These are phyloP conservation scores for Brachionus angularis DNA, from an alignment of 1,140 invertebrate species.

Conservation along the genomic window DNA sequence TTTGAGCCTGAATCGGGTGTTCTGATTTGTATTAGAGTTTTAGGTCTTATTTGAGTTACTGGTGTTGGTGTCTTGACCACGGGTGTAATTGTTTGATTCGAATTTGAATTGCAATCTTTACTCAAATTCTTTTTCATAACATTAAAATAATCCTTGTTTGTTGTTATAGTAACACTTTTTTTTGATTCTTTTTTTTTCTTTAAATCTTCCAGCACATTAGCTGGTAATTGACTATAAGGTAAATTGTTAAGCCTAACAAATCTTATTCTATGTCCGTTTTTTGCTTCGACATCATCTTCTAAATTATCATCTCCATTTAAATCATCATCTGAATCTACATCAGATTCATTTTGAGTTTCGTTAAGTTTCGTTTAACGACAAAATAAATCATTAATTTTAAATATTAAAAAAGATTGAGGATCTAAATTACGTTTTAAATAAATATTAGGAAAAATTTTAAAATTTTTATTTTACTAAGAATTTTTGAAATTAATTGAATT, in stretches of 20 bases:
- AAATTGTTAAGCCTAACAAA: constrained; percentile 24
- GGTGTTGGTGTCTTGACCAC: no score
- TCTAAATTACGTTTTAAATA: no score
- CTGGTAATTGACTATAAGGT: background rate
- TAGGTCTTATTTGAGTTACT: no score
- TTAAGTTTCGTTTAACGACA: no score
- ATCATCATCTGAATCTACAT: background rate
- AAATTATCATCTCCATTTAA: background rate
- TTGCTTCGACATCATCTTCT: constrained; percentile 2
- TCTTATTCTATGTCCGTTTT: background rate
- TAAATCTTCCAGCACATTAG: background rate
- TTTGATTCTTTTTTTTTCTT: background rate
- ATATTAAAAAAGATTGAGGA: no score
- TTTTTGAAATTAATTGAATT: no score
- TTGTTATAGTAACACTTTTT: constrained; percentile 3
- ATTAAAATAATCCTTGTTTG: constrained; percentile 23
- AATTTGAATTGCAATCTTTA: no score
- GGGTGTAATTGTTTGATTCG: no score
- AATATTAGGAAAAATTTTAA: no score
- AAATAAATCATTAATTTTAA: no score
- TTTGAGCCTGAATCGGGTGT: background rate
- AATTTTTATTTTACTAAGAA: no score
- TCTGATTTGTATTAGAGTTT: background rate
- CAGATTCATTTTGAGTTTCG: constrained; percentile 24
- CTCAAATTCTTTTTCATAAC: background rate